Evolutionary conservation across 2,888 invertebrate genomes (phyloP), one percentile per base, ranked within the genome.

Genomic region (Campoletis raptor): DNA sequence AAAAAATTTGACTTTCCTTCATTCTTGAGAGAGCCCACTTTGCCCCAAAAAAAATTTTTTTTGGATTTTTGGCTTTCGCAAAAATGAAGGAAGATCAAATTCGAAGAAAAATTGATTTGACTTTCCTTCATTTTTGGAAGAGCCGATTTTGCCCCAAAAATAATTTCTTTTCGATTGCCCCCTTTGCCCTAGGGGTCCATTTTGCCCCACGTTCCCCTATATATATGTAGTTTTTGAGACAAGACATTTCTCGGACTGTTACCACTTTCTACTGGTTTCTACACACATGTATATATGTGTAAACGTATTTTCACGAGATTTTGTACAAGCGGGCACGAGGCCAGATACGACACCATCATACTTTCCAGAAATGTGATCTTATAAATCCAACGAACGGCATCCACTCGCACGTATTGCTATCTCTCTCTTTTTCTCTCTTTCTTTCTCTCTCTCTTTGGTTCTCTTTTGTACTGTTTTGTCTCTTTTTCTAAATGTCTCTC

Each of bases 371-470:
- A 89, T 83, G 88, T 85, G 87, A 83, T 88, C 89, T 91, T 89
- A 91, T 90, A 91, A 92, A 92, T 91, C 90, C 89, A 81, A 88
- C 42, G 69, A 83, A 81, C 82, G 84, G 76, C 77, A 76, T 82
- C 79, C 57, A 82, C 84, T 84, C 84, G 86, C 81, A 52, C 81
- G 76, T 87, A 82, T 82, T 69, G 8, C 42, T 66, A 9, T 9
- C 64, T 64, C 42, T 37, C 37, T 37, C 12, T 37, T 9, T 57
- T 37, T 40, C 9, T 57, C 24, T 30, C n/a, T 30, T 57, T 45
- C 12, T 61, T 9, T 36, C 61, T 30, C 30, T 42, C 12, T n/a
- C n/a, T n/a, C n/a, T n/a, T n/a, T n/a, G n/a, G n/a, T n/a, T 30
- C 3, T 36, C 52, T 36, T 8, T 24, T 30, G 12, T 61, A 4